Evolutionary conservation across 2,797 vertebrate genomes (phyloP).

Genomic region (Anguilla pacifica): DNA sequence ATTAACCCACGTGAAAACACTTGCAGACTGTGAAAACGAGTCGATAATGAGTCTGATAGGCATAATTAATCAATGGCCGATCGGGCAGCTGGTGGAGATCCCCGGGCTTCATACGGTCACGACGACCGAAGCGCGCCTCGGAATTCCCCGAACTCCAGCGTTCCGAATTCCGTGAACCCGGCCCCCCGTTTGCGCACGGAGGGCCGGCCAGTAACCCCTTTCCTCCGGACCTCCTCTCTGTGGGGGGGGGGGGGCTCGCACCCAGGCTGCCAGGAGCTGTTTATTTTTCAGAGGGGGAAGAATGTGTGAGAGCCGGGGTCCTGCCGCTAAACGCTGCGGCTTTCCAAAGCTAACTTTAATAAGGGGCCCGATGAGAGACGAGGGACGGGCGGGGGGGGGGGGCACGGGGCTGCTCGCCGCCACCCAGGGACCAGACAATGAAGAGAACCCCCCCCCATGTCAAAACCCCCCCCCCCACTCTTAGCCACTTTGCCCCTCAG

Average conservation of each 20-base stretch:
- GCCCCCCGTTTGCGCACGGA: not conserved
- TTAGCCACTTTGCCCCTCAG: not conserved
- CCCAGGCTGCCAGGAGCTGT: slow-evolving; percentile 50
- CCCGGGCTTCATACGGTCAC: no score
- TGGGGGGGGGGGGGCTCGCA: slow-evolving; percentile 25
- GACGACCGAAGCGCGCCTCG: not conserved
- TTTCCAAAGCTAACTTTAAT: slow-evolving; percentile 72
- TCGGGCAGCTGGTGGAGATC: no score
- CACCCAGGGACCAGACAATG: slow-evolving; percentile 28
- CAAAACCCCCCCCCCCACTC: not conserved
- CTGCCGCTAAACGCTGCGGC: slow-evolving; percentile 55
- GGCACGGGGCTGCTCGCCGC: not conserved
- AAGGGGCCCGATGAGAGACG: slow-evolving; percentile 64
- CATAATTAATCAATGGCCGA: no score
- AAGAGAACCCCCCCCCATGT: not conserved
- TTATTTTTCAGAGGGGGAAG: slow-evolving; percentile 62
- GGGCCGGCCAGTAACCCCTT: slow-evolving; percentile 10
- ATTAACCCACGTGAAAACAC: no score
- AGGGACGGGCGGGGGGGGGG: slow-evolving; percentile 6
- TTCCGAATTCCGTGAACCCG: not conserved
- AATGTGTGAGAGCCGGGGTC: slow-evolving; percentile 41
- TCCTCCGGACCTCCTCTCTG: slow-evolving; percentile 31
- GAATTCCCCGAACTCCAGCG: not conserved
- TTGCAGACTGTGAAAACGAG: no score
- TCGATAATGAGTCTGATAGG: no score